Evolutionary conservation across 2,888 invertebrate species (phyloP).

Genomic region (Spialia ferax): DNA sequence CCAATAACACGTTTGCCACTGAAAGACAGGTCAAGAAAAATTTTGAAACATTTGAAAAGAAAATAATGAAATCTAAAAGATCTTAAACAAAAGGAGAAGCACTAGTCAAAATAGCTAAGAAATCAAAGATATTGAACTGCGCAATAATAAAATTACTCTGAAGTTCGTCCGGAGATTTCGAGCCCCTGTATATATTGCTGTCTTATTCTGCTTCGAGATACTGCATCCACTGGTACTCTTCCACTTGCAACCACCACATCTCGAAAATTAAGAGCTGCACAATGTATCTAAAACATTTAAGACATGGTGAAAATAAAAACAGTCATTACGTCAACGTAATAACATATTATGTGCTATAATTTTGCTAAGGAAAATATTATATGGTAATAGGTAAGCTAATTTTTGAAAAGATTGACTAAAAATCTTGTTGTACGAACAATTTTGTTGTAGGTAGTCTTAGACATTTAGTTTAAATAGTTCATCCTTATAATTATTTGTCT

Average conservation of each 20-base stretch:
- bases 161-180: slow-evolving; percentile 83
- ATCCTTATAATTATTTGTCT: too few relatives aligned
- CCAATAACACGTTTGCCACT: slow-evolving; percentile 11
- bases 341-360: too few relatives aligned
- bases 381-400: too few relatives aligned
- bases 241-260: slow-evolving; percentile 96
- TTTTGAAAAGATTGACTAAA: too few relatives aligned
- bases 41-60: too few relatives aligned
- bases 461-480: too few relatives aligned
- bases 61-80: background rate
- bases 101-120: background rate
- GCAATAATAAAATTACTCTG: background rate
- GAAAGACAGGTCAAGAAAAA: background rate
- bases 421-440: too few relatives aligned
- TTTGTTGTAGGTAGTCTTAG: too few relatives aligned
- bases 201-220: slow-evolving; percentile 67
- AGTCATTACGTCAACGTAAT: too few relatives aligned
- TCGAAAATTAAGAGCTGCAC: slow-evolving; percentile 93
- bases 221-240: slow-evolving; percentile 91
- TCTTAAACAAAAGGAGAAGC: background rate
- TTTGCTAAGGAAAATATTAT: too few relatives aligned
- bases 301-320: too few relatives aligned
- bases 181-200: slow-evolving; percentile 56
- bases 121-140: background rate
- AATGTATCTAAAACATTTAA: slow-evolving; percentile 81